Base-by-base conservation (phyloP, 1,140 invertebrate genomes). In the Oreohelix idahoensis region DNA sequence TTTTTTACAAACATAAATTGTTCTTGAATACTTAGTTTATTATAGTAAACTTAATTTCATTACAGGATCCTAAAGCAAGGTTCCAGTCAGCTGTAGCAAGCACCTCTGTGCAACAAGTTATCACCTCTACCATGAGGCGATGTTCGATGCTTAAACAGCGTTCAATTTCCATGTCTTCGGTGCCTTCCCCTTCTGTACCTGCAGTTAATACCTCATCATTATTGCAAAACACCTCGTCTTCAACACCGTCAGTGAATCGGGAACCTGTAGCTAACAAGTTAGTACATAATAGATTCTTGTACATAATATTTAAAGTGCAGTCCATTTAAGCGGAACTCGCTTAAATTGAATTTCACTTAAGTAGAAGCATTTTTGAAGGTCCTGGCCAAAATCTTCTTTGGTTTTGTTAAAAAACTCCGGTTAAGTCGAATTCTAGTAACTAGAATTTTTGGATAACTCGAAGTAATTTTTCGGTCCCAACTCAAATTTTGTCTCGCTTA, bases 61-160 rank as follows among this genome's bases (percentile, higher is more conserved):
- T n/a, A 20, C 80, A 88, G 87, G 85, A 85, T 79, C 83, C 87
- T 29, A 83, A 74, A 42, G 79, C 84, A 70, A 53, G 85, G 39
- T 88, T 88, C 58, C 87, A 88, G 51, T 79, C 84, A 45, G 84
- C 83, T 10, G 83, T 86, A 36, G 87, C 85, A 39, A 86, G 79
- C 42, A 84, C 84, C 5, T 63, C 83, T 17, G 63, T 88, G 66
- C 84, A 82, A 36, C 83, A 85, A 42, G 83, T 81, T n/a, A 78
- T 88, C 32, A 76, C 87, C 5, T 79, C 36, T 17, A 81, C 84
- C 23, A 39, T 88, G 11, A 80, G 81, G 10, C 63, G 77, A 32
- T 83, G 77, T 2, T 86, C 87, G 0, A 20, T 84, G 39, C 85
- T 85, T n/a, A 83, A 81, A 23, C 84, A 83, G 69, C 51, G 70